Evolutionary conservation across 2,113 vertebrate genomes (phyloP).

Genomic region (Elgaria multicarinata): DNA sequence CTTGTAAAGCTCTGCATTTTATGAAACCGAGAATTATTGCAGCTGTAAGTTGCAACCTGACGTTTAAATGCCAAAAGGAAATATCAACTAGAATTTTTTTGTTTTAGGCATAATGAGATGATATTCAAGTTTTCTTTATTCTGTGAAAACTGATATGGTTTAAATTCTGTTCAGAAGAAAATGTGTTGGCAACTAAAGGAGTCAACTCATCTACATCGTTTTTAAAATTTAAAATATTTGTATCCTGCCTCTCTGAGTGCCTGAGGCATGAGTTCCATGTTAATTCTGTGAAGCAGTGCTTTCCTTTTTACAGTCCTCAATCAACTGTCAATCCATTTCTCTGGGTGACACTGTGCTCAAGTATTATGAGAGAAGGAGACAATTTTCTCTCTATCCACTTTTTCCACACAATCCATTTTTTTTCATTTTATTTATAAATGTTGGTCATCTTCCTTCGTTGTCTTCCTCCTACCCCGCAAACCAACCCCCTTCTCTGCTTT

Average conservation of each 20-base stretch:
- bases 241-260: not conserved
- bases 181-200: not conserved
- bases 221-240: not conserved
- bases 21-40: conserved; percentile 65
- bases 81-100: conserved; percentile 60
- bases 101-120: conserved; percentile 41
- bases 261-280: not conserved
- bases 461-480: not conserved
- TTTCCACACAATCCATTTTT: not conserved
- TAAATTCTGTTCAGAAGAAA: conserved; percentile 31
- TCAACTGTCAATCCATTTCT: not conserved
- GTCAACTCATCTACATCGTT: not conserved
- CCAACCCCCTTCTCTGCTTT: not conserved
- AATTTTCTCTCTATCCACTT: not conserved
- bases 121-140: conserved; percentile 41
- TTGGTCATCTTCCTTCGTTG: not conserved
- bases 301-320: not conserved
- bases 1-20: conserved; percentile 64
- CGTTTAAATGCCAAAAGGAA: conserved; percentile 54
- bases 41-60: conserved; percentile 51
- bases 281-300: not conserved
- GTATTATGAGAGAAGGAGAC: not conserved
- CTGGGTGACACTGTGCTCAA: not conserved
- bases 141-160: conserved; percentile 17
- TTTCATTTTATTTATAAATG: not conserved